phyloP scores from a whole-genome alignment of 2,113 vertebrate genomes.

The Jacana jacana region DNA sequence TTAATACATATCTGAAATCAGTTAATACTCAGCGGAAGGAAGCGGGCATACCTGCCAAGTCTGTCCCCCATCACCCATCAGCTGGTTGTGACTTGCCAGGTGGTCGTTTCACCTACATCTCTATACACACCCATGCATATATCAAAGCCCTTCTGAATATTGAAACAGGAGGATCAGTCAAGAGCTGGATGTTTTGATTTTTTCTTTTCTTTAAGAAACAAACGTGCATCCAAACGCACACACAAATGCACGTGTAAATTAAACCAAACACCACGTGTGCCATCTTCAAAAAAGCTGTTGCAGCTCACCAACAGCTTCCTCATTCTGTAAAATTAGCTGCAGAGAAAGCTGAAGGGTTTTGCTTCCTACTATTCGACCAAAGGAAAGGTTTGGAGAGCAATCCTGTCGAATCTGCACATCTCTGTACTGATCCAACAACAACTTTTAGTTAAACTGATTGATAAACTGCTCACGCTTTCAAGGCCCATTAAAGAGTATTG shows the following conservation, averaged over 20 bases:
- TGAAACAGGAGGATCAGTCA: not conserved
- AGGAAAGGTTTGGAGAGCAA: not conserved
- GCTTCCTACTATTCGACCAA: not conserved
- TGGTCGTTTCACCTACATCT: not conserved
- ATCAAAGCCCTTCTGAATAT: not conserved
- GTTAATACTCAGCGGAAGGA: not conserved
- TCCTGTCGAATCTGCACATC: not conserved
- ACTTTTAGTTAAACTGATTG: not conserved
- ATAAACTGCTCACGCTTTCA: not conserved
- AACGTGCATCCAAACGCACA: not conserved
- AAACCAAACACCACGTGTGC: not conserved
- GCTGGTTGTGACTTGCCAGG: not conserved
- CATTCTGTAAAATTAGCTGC: not conserved
- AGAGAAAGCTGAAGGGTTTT: not conserved
- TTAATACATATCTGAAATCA: not conserved
- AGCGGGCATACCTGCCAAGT: not conserved
- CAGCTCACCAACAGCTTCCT: not conserved
- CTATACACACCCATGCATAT: rapidly evolving
- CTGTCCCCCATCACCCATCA: not conserved
- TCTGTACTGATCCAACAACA: not conserved
- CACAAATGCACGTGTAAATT: not conserved
- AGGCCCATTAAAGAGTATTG: not conserved
- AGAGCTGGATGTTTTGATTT: not conserved
- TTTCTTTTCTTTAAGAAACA: not conserved
- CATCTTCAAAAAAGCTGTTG: not conserved